phyloP scores from a whole-genome alignment of 2,888 invertebrate genomes.

The Byasa hedistus region DNA sequence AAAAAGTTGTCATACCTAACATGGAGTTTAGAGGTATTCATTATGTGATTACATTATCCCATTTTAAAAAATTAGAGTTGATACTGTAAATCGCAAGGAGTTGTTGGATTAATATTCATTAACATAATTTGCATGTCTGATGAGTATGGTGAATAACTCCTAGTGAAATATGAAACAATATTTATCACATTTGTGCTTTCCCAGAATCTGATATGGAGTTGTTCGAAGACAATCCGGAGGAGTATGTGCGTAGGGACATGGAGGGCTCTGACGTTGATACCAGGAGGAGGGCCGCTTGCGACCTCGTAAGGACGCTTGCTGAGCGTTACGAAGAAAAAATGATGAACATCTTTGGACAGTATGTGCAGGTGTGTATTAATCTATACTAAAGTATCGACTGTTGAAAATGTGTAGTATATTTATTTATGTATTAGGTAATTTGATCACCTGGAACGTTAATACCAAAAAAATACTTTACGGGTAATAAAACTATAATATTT shows the following conservation, averaged over 20 bases:
- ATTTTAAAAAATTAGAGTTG: too few relatives aligned
- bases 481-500: too few relatives aligned
- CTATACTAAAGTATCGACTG: too few relatives aligned
- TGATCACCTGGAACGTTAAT: too few relatives aligned
- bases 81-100: too few relatives aligned
- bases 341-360: slow-evolving; percentile 92
- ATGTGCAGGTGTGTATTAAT: slow-evolving; percentile 83
- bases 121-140: too few relatives aligned
- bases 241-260: slow-evolving; percentile 96
- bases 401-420: too few relatives aligned
- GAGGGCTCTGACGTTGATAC: slow-evolving; percentile 99
- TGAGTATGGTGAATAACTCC: too few relatives aligned
- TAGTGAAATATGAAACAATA: too few relatives aligned
- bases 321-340: slow-evolving; percentile 93
- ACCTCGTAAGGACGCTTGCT: slow-evolving; percentile 95
- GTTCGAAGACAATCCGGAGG: slow-evolving; percentile 99
- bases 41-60: neutral
- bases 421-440: too few relatives aligned
- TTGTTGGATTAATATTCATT: too few relatives aligned
- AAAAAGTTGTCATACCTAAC: slow-evolving; percentile 99
- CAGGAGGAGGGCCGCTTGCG: slow-evolving; percentile 96
- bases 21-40: slow-evolving; percentile 93
- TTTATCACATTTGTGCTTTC: neutral
- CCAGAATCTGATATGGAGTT: slow-evolving; percentile 95
- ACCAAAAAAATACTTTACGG: too few relatives aligned